Conservation (phyloP, 2,888 invertebrate genomes). For the Hymenopus coronatus region DNA sequence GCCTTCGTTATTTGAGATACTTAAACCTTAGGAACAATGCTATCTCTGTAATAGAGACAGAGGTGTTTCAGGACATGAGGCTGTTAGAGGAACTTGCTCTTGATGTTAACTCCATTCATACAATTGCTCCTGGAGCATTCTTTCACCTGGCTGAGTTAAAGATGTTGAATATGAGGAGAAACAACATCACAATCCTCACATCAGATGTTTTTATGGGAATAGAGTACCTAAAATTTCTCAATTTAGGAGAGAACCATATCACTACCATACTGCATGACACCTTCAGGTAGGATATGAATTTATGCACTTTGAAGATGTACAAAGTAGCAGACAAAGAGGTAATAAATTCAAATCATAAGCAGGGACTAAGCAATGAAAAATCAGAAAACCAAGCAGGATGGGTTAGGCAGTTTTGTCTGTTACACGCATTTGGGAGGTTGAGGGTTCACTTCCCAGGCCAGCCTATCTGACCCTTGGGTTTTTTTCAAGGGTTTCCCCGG, state of each 20-base stretch:
- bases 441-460: no score
- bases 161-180: not conserved
- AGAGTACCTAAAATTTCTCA: not conserved
- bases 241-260: not conserved
- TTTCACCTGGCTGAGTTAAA: not conserved
- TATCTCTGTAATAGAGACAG: not conserved
- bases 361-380: no score
- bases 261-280: not conserved
- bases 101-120: not conserved
- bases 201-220: not conserved
- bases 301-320: no score
- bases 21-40: not conserved
- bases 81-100: not conserved
- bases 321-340: no score
- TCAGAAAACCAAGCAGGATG: no score
- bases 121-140: not conserved
- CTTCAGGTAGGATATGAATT: not conserved
- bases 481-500: no score
- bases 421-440: no score
- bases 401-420: no score
- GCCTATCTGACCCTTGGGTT: no score
- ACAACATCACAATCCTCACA: not conserved
- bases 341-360: no score
- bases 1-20: not conserved
- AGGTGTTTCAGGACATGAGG: not conserved